A percentile compares a stretch with the other conserved stretches of the same genome.
These are phyloP conservation scores for Orthonevra nobilis DNA, from an alignment of 2,888 invertebrate species.

Conservation along the genomic window DNA sequence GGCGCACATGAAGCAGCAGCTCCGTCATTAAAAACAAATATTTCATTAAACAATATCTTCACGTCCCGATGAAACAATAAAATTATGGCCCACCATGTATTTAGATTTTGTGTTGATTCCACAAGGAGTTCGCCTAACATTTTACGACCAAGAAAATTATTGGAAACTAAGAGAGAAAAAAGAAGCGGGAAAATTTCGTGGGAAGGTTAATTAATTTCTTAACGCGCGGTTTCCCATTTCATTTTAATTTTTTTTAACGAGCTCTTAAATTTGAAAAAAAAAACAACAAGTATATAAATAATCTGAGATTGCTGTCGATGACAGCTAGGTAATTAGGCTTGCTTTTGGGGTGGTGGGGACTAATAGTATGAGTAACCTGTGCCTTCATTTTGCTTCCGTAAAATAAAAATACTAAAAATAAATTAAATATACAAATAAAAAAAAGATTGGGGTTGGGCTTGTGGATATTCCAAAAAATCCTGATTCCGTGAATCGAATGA, in stretches of 20 bases:
- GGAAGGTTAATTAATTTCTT: slow-evolving; percentile 38
- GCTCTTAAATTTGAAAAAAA: slow-evolving; percentile 1
- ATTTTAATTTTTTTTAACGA: not conserved
- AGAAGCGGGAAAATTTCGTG: not conserved
- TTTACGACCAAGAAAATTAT: slow-evolving; percentile 14
- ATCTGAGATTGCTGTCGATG: slow-evolving; percentile 18
- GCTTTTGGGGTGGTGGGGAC: too few relatives aligned
- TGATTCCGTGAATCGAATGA: too few relatives aligned
- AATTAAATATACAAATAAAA: too few relatives aligned
- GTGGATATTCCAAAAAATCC: too few relatives aligned
- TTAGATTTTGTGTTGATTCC: not conserved
- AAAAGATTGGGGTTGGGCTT: too few relatives aligned
- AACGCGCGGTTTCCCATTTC: slow-evolving; percentile 23
- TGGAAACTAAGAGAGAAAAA: not conserved
- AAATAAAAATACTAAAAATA: too few relatives aligned
- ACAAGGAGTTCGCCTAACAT: not conserved
- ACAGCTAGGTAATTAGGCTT: too few relatives aligned
- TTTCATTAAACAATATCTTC: slow-evolving; percentile 25
- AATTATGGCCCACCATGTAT: slow-evolving; percentile 7
- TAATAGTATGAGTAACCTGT: too few relatives aligned
- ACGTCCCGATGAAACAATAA: slow-evolving; percentile 24
- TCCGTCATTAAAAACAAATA: slow-evolving; percentile 11
- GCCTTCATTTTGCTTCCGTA: too few relatives aligned
- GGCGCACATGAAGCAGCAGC: not conserved
- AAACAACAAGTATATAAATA: slow-evolving; percentile 17